These are phyloP conservation scores for Leptinotarsa juncta DNA, from an alignment of 2,888 invertebrate species.

Conservation along the genomic window DNA sequence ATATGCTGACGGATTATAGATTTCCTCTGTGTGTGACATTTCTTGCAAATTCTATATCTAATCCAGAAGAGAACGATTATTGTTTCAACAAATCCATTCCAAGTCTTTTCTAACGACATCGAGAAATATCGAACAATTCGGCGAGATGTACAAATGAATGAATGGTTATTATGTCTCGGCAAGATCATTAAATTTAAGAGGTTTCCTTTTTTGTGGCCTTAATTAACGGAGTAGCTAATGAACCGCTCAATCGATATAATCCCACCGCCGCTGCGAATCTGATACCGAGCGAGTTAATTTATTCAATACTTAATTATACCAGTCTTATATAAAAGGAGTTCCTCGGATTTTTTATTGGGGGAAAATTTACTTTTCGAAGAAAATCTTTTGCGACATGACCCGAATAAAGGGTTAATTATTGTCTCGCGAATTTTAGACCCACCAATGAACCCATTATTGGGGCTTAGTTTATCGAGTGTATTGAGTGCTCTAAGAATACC, in stretches of 20 bases:
- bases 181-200: conserved; percentile 54
- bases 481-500: background rate
- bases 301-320: conserved; percentile 63
- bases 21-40: too few species aligned
- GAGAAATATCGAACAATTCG: conserved; percentile 30
- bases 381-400: conserved; percentile 17
- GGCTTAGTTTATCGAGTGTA: conserved; percentile 6
- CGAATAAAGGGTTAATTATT: conserved; percentile 29
- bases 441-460: background rate
- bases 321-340: conserved; percentile 53
- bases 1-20: too few species aligned
- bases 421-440: conserved; percentile 12
- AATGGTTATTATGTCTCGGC: conserved; percentile 47
- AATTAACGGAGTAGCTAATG: conserved; percentile 63
- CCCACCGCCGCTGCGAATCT: conserved; percentile 62
- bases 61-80: too few species aligned
- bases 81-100: too few species aligned
- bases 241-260: conserved; percentile 64
- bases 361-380: conserved; percentile 22
- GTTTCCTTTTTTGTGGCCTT: conserved; percentile 55
- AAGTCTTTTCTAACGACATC: background rate
- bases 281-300: conserved; percentile 62
- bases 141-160: conserved; percentile 33
- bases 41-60: too few species aligned
- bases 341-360: conserved; percentile 25